Evolutionary conservation across 2,888 invertebrate genomes (phyloP).

Genomic region (Meganola albula): DNA sequence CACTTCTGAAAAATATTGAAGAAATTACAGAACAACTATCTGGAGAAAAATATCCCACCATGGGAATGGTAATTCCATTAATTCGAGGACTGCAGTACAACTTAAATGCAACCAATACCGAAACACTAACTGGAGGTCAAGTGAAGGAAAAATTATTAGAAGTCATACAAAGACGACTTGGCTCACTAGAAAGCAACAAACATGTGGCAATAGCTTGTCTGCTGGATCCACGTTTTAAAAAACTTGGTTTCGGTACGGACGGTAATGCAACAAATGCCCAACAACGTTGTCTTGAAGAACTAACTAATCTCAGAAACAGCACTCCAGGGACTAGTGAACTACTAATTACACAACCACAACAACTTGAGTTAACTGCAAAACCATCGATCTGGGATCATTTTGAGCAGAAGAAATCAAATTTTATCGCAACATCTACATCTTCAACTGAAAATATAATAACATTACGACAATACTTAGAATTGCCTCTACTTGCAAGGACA

Average conservation of each 20-base stretch:
- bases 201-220: slow-evolving; percentile 3
- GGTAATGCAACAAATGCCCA: slow-evolving; percentile 4
- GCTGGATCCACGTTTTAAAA: slow-evolving; percentile 5
- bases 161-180: background rate
- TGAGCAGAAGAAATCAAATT: background rate
- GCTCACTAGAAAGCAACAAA: slow-evolving; percentile 1
- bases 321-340: background rate
- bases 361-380: background rate
- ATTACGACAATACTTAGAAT: background rate
- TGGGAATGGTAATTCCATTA: background rate
- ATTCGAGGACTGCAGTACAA: background rate
- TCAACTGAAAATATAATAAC: background rate
- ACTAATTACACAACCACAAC: background rate
- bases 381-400: background rate
- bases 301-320: background rate
- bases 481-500: background rate
- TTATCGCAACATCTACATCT: background rate
- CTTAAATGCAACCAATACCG: background rate
- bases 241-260: slow-evolving; percentile 2
- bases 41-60: slow-evolving; percentile 1
- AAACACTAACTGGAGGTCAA: background rate
- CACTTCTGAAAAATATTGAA: background rate
- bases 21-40: background rate
- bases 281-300: slow-evolving; percentile 4
- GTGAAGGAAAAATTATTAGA: background rate